A percentile compares a stretch with the other conserved stretches of the same genome.
These are phyloP conservation scores for Nycticorax nycticorax DNA, from an alignment of 2,113 vertebrate genomes.

Conservation along the genomic window DNA sequence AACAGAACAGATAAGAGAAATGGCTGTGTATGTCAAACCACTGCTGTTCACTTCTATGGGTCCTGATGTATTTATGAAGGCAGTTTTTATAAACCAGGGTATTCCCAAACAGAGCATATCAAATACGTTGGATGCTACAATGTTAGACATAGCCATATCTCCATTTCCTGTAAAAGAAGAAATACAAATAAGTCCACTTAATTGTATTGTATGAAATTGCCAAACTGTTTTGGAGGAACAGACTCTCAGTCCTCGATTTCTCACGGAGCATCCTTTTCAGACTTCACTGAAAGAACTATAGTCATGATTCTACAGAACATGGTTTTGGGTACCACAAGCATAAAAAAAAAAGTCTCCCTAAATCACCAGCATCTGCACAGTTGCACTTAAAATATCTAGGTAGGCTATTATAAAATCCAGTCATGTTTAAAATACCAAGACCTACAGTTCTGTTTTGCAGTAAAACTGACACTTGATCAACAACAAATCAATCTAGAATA, in stretches of 20 bases:
- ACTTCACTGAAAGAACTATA: not conserved
- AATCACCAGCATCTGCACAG: conserved; percentile 56
- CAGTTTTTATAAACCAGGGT: conserved; percentile 96
- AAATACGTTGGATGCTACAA: conserved; percentile 96
- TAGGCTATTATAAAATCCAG: not conserved
- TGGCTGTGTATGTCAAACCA: conserved; percentile 86
- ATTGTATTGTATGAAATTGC: not conserved
- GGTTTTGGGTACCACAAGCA: not conserved
- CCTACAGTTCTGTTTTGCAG: conserved; percentile 8
- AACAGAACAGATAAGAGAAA: conserved; percentile 89
- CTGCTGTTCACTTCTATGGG: conserved; percentile 90
- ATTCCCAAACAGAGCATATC: conserved; percentile 94
- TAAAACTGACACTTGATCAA: conserved; percentile 63
- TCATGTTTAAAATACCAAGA: conserved; percentile 44
- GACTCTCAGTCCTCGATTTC: not conserved
- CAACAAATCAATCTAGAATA: conserved; percentile 54
- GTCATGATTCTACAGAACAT: not conserved
- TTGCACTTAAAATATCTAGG: conserved; percentile 56
- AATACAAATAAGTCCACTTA: not conserved
- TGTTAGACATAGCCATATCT: conserved; percentile 98
- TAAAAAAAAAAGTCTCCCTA: not conserved
- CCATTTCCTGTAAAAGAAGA: conserved; percentile 86
- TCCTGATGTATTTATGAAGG: conserved; percentile 81
- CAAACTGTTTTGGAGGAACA: conserved; percentile 46
- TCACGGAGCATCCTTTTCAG: not conserved